Evolutionary conservation across 2,888 invertebrate species (phyloP).

Genomic region (Meganola albula): DNA sequence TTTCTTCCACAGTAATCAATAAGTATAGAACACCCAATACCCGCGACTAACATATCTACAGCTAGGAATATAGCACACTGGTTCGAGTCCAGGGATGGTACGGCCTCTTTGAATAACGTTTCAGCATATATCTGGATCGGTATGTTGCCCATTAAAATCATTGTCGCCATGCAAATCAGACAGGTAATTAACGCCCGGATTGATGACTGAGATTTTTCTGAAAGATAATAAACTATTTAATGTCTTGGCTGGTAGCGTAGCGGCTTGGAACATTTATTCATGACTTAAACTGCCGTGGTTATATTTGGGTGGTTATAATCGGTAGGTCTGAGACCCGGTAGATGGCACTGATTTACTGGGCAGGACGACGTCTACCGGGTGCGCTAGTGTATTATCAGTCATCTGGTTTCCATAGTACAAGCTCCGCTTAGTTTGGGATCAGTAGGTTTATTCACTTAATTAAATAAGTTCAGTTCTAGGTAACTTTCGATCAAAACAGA

Average conservation of each 20-base stretch:
- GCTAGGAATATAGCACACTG: slow-evolving; percentile 49
- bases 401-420: no score
- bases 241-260: not conserved
- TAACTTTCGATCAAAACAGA: no score
- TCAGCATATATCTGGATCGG: slow-evolving; percentile 60
- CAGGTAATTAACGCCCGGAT: slow-evolving; percentile 41
- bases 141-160: slow-evolving; percentile 52
- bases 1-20: slow-evolving; percentile 54
- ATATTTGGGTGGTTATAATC: no score
- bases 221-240: slow-evolving; percentile 10
- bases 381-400: no score
- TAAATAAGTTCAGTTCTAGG: no score
- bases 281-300: no score
- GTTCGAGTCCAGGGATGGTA: slow-evolving; percentile 50
- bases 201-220: slow-evolving; percentile 53
- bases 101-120: slow-evolving; percentile 50
- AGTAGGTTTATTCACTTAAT: no score
- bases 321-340: no score
- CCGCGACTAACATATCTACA: slow-evolving; percentile 38
- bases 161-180: slow-evolving; percentile 38
- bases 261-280: no score
- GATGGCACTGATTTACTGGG: no score
- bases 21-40: slow-evolving; percentile 38
- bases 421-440: no score
- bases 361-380: no score